Evolutionary conservation across 2,888 invertebrate species (phyloP).

Genomic region (Cantharis flavilabris): DNA sequence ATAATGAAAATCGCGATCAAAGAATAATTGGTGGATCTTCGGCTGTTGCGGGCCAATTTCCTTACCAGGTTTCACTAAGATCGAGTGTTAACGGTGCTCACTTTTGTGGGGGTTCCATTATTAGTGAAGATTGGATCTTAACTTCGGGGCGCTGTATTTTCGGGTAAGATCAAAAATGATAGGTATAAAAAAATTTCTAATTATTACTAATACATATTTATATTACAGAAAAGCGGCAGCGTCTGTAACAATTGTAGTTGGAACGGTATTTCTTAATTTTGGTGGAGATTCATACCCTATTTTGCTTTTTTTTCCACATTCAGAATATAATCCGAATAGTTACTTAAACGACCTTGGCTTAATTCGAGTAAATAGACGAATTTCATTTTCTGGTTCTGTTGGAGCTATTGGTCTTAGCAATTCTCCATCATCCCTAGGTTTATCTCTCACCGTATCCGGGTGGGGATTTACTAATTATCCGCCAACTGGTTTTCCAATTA

Average conservation of each 20-base stretch:
- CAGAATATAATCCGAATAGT: neutral
- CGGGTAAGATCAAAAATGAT: neutral
- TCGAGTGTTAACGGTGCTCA: neutral
- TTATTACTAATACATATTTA: neutral
- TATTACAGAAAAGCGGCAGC: neutral
- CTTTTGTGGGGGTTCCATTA: neutral
- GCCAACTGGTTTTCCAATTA: slow-evolving; percentile 59
- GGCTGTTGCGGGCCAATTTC: neutral
- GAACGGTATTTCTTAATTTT: slow-evolving; percentile 55
- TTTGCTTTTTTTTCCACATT: slow-evolving; percentile 23
- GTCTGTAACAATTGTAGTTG: slow-evolving; percentile 52
- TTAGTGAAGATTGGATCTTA: neutral
- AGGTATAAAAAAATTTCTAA: no score
- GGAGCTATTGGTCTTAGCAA: neutral
- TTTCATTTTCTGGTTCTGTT: neutral
- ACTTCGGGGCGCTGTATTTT: neutral
- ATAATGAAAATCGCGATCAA: neutral
- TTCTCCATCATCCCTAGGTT: neutral
- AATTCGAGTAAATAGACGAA: neutral
- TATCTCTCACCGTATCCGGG: slow-evolving; percentile 18
- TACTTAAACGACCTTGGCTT: neutral
- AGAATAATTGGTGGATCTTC: neutral
- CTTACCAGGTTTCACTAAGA: neutral
- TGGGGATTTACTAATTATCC: slow-evolving; percentile 53
- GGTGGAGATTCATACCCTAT: slow-evolving; percentile 56